Conservation (phyloP, 2,113 vertebrate species). For the Phylloscopus whistleri region DNA sequence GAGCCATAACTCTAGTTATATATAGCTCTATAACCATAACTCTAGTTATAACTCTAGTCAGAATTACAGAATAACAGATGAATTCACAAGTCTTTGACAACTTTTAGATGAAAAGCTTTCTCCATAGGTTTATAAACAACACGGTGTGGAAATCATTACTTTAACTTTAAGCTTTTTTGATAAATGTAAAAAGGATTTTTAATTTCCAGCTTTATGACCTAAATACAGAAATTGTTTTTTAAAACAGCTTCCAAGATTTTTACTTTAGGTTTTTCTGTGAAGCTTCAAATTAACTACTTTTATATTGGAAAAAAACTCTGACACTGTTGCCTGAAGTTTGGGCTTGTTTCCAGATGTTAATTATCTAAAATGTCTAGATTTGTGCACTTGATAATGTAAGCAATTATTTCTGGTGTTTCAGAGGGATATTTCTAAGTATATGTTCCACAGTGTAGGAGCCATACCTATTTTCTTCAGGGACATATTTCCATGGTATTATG, state of each 20-base stretch:
- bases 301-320: not conserved
- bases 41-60: not conserved
- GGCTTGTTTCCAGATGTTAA: not conserved
- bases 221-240: not conserved
- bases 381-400: not conserved
- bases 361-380: not conserved
- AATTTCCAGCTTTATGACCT: not conserved
- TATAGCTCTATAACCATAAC: too few relatives aligned
- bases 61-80: not conserved
- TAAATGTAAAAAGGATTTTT: not conserved
- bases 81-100: not conserved
- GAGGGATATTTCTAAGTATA: not conserved
- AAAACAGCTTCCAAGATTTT: not conserved
- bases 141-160: not conserved
- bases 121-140: not conserved
- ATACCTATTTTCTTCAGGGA: not conserved
- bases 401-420: not conserved
- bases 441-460: not conserved
- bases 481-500: not conserved
- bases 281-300: not conserved
- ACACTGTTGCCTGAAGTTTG: not conserved
- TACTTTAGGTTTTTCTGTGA: not conserved
- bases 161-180: not conserved
- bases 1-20: not conserved
- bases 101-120: not conserved